Percentiles rank a stretch among this genome's conserved stretches.
Evolutionary conservation across 2,797 vertebrate genomes (phyloP).

Genomic region (Psittacula echo): DNA sequence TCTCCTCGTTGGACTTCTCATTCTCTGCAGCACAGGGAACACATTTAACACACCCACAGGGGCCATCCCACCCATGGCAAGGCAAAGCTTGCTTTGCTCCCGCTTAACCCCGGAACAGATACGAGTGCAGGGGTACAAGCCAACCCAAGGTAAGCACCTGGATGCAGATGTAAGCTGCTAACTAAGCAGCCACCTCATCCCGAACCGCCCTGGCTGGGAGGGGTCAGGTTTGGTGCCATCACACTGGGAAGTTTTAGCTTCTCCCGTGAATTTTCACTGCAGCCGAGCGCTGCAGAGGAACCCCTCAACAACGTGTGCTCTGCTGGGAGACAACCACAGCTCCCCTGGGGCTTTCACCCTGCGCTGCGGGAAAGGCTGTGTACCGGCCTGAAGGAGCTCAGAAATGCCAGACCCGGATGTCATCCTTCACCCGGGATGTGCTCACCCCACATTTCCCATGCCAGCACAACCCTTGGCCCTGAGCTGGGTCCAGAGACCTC

Average conservation of each 20-base stretch:
- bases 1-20: constrained; percentile 83
- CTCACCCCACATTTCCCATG: not conserved
- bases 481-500: not conserved
- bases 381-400: accelerated
- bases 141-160: not conserved
- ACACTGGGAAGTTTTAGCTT: not conserved
- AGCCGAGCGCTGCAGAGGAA: not conserved
- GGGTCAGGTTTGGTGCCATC: not conserved
- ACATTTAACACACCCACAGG: not conserved
- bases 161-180: not conserved
- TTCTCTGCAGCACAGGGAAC: constrained; percentile 77
- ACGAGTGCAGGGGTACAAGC: not conserved
- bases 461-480: not conserved
- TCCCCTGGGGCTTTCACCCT: not conserved
- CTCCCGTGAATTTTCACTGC: not conserved
- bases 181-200: not conserved
- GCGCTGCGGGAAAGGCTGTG: not conserved
- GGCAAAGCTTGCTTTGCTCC: not conserved
- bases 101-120: not conserved
- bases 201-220: not conserved
- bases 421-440: not conserved
- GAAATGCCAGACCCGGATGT: not conserved
- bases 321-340: not conserved
- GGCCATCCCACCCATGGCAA: not conserved
- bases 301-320: not conserved